These are phyloP conservation scores for Nannobrachium achirus DNA, from an alignment of 2,113 vertebrate genomes.

Conservation along the genomic window DNA sequence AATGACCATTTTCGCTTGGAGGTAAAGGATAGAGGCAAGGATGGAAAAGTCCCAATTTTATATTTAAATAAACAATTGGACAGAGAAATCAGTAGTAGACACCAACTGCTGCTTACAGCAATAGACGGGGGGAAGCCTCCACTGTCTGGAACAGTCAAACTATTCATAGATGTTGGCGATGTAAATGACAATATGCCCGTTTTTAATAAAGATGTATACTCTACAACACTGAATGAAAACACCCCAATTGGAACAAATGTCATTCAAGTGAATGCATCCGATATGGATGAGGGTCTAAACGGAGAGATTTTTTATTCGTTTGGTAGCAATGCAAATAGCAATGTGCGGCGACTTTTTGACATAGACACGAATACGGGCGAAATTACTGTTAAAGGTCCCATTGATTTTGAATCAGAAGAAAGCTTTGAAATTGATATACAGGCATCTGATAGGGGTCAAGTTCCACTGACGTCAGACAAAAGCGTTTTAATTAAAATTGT, in stretches of 20 bases:
- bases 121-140: neutral
- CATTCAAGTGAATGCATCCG: neutral
- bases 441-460: constrained; percentile 46
- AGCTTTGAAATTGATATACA: constrained; percentile 45
- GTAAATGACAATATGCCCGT: neutral
- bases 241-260: neutral
- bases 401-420: neutral
- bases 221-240: neutral
- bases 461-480: neutral
- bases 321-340: neutral
- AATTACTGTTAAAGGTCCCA: constrained; percentile 19
- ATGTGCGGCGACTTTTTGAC: neutral
- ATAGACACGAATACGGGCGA: constrained; percentile 23
- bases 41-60: neutral
- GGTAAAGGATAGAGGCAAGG: neutral
- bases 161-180: neutral
- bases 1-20: constrained; percentile 61
- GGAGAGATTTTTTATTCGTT: constrained; percentile 6
- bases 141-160: neutral
- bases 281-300: constrained; percentile 34
- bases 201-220: neutral
- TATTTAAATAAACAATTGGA: neutral
- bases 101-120: neutral
- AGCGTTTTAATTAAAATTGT: neutral
- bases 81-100: neutral